Percentiles rank a stretch among this genome's conserved stretches.
Conservation (phyloP, 2,888 invertebrate species). For the Halictus ligatus region DNA sequence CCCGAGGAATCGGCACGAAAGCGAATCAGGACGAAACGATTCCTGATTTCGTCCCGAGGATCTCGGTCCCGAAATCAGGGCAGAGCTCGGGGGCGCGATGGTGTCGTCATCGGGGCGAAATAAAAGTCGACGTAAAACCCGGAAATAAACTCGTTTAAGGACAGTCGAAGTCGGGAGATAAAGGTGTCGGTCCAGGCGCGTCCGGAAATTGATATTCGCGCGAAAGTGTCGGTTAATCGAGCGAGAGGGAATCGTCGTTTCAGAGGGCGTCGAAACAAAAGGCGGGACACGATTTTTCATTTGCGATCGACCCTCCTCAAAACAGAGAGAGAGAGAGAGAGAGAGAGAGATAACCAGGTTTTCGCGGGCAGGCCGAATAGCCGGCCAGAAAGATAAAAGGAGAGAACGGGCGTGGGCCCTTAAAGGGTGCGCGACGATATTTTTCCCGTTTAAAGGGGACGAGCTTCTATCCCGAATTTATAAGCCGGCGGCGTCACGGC, state of each 20-base stretch:
- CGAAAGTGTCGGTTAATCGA: slow-evolving; percentile 63
- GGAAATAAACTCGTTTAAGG: slow-evolving; percentile 36
- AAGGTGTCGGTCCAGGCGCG: slow-evolving; percentile 41
- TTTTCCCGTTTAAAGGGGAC: slow-evolving; percentile 71
- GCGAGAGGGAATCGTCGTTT: slow-evolving; percentile 52
- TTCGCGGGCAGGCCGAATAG: slow-evolving; percentile 43
- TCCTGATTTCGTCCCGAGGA: not conserved
- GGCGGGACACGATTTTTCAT: slow-evolving; percentile 62
- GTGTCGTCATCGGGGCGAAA: slow-evolving; percentile 22
- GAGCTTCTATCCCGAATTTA: slow-evolving; percentile 71
- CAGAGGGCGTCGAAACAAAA: slow-evolving; percentile 58
- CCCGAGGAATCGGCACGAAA: not conserved
- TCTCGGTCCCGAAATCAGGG: slow-evolving; percentile 23
- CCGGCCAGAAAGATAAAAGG: not conserved
- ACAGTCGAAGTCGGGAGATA: slow-evolving; percentile 24
- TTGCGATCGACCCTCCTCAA: slow-evolving; percentile 56
- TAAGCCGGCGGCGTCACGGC: slow-evolving; percentile 60
- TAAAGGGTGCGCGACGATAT: slow-evolving; percentile 64
- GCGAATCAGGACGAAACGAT: not conserved
- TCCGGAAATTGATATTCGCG: slow-evolving; percentile 68
- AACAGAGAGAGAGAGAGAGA: not conserved
- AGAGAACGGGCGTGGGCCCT: slow-evolving; percentile 48
- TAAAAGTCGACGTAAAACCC: slow-evolving; percentile 51
- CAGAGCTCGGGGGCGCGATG: slow-evolving; percentile 7
- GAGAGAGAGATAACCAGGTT: slow-evolving; percentile 54